Evolutionary conservation across 2,113 vertebrate genomes (phyloP), one percentile per base, ranked within the genome.

Genomic region (Xenopus laevis): DNA sequence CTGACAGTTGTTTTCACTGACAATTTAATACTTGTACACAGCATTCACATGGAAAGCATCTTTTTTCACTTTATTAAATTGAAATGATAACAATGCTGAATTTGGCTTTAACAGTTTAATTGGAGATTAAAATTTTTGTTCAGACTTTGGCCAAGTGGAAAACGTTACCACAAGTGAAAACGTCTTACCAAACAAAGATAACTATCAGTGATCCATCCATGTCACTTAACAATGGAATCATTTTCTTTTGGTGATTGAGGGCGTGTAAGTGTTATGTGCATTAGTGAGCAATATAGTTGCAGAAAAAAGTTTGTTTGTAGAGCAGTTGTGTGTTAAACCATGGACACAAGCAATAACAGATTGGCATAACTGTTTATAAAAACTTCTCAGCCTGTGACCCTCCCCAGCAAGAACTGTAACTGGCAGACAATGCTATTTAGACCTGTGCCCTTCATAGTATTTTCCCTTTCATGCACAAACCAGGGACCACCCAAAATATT

Each of bases 401-500:
- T 60, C 20, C 58, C 21, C 20, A 23, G 21, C 15, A 10, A 60
- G 10, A 60, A 16, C 58, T 12, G 21, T 23, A 60, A 60, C 58
- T 21, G 58, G 58, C 58, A 60, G 21, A 60, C 58, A 23, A 23
- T 60, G 20, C 58, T 27, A 60, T 27, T 60, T 60, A 60, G 55
- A 20, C 0, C 58, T 21, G 8, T 60, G 21, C 21, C 21, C 58
- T 59, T 18, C 20, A 23, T 23, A 20, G 7, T 47, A 6, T 23
- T 59, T 59, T 59, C 20, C 57, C 57, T 27, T 60, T 60, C 58
- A 60, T 21, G 58, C 58, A 60, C 10, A 23, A 60, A 58, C 20
- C 58, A 2, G 58, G 58, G 58, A 60, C 58, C 58, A 60, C 58
- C 58, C 58, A 60, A 60, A 60, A 60, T 60, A 60, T 7, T 23